A percentile compares a stretch with the other conserved stretches of the same genome.
These are phyloP conservation scores for Hippoglossus hippoglossus DNA, from an alignment of 2,797 vertebrate species.

Conservation along the genomic window DNA sequence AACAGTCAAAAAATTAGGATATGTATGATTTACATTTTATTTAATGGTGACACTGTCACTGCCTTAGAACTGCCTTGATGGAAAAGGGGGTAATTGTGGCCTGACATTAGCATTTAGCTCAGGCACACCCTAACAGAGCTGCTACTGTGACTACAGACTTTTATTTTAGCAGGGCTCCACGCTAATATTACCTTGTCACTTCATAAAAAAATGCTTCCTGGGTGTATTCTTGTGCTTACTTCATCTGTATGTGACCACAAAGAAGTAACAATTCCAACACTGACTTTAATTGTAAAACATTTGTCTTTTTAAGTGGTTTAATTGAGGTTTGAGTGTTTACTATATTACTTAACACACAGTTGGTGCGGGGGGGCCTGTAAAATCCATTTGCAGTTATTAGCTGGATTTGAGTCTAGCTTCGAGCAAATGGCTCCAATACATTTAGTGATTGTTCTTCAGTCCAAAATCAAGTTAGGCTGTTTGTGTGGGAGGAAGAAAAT, in stretches of 20 bases:
- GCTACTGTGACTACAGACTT: neutral
- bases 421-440: neutral
- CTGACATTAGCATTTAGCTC: neutral
- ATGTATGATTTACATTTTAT: neutral
- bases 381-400: constrained; percentile 8
- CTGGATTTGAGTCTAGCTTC: neutral
- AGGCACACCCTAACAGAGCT: neutral
- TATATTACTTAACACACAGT: neutral
- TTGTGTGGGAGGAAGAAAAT: constrained; percentile 37
- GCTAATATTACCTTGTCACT: neutral
- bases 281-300: neutral
- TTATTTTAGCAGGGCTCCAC: neutral
- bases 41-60: too few species aligned
- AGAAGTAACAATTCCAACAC: neutral
- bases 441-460: constrained; percentile 14
- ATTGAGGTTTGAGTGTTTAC: neutral
- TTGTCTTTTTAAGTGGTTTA: neutral
- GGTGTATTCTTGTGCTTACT: neutral
- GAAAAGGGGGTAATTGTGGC: neutral
- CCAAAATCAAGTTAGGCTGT: constrained; percentile 21
- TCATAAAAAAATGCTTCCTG: neutral
- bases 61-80: too few species aligned
- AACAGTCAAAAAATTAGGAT: neutral
- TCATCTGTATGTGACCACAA: neutral
- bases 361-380: neutral